These are phyloP conservation scores for Isurus oxyrinchus DNA, from an alignment of 2,113 vertebrate genomes.

Conservation along the genomic window DNA sequence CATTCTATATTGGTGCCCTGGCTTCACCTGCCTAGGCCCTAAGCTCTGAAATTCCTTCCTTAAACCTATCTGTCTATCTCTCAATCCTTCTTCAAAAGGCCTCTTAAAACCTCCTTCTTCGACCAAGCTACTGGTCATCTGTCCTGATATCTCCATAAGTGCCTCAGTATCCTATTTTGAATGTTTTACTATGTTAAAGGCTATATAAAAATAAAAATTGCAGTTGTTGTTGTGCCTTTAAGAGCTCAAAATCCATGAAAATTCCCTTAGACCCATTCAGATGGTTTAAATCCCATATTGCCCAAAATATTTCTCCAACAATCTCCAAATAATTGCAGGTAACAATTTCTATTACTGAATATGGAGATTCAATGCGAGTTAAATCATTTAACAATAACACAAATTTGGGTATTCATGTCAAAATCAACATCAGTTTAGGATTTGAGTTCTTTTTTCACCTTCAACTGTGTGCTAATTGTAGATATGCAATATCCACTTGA, in stretches of 20 bases:
- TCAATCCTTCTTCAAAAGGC: too few species aligned
- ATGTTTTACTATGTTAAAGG: too few species aligned
- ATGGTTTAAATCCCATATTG: background rate
- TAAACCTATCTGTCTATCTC: too few species aligned
- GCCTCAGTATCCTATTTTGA: too few species aligned
- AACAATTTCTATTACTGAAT: background rate
- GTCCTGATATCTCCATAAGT: too few species aligned
- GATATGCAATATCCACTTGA: too few species aligned
- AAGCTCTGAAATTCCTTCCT: too few species aligned
- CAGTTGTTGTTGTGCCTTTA: background rate
- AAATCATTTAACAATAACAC: background rate
- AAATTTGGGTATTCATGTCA: background rate
- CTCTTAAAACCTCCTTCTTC: too few species aligned
- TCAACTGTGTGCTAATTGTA: too few species aligned
- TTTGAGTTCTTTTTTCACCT: background rate
- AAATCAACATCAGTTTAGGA: background rate
- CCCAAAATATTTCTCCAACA: background rate
- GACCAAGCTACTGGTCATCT: too few species aligned
- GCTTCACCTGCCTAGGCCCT: too few species aligned
- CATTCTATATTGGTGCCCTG: too few species aligned
- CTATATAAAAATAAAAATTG: background rate
- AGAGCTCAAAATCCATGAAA: background rate
- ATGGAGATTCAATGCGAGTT: background rate
- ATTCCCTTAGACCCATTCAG: background rate
- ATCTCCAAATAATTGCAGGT: background rate